These are phyloP conservation scores for Knipowitschia caucasica DNA, from an alignment of 2,797 vertebrate species.

Conservation along the genomic window DNA sequence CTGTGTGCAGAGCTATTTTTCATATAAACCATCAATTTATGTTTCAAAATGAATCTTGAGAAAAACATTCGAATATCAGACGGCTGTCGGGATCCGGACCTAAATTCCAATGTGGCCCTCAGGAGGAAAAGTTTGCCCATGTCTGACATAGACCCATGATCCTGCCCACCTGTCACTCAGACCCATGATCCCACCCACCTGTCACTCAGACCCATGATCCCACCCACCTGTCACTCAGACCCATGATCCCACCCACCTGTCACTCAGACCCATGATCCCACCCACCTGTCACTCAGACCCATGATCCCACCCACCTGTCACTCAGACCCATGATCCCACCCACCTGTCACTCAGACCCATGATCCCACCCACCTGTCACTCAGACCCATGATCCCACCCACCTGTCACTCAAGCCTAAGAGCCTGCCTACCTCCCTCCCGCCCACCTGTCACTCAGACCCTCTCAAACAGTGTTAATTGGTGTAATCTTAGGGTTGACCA, in stretches of 20 bases:
- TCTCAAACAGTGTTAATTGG: conserved; percentile 61
- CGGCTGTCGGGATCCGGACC: too few species aligned
- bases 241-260: neutral
- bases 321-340: neutral
- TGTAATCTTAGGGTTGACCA: conserved; percentile 45
- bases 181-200: neutral
- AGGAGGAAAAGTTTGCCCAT: too few species aligned
- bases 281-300: too few species aligned
- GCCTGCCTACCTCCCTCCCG: neutral
- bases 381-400: neutral
- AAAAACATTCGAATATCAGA: too few species aligned
- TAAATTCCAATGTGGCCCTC: too few species aligned
- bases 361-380: neutral
- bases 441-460: neutral
- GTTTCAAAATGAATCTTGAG: too few species aligned
- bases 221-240: too few species aligned
- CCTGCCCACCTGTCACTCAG: too few species aligned
- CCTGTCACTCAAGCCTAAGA: neutral
- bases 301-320: too few species aligned
- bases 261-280: neutral
- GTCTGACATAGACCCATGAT: too few species aligned
- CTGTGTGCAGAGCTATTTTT: too few species aligned
- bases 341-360: neutral
- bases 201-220: neutral
- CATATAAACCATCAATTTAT: too few species aligned